A percentile compares a stretch with the other conserved stretches of the same genome.
These are phyloP conservation scores for Tautogolabrus adspersus DNA, from an alignment of 2,113 vertebrate genomes.

Conservation along the genomic window DNA sequence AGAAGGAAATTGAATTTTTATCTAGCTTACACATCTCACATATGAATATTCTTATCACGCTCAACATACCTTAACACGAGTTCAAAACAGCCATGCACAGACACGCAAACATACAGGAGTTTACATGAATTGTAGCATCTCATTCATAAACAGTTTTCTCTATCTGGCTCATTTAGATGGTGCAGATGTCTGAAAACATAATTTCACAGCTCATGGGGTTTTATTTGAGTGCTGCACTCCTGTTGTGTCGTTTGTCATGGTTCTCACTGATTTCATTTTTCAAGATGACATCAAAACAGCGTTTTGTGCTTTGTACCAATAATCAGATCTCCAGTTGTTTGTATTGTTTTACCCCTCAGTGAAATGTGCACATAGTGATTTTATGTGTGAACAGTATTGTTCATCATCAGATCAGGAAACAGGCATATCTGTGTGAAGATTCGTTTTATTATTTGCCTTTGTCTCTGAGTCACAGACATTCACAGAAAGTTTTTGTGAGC, in stretches of 20 bases:
- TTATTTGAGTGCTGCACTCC: constrained; percentile 65
- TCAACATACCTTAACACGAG: constrained; percentile 11
- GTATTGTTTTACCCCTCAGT: constrained; percentile 33
- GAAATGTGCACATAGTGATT: constrained; percentile 38
- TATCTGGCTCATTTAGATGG: constrained; percentile 69
- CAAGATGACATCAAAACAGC: constrained; percentile 63
- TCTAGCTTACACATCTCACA: background rate
- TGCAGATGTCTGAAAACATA: constrained; percentile 69
- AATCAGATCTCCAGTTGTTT: constrained; percentile 59
- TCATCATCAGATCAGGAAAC: constrained; percentile 22
- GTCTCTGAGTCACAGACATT: constrained; percentile 20
- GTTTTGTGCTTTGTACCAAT: constrained; percentile 41
- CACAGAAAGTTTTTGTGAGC: constrained; percentile 17
- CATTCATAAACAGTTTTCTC: constrained; percentile 54
- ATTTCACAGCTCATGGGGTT: constrained; percentile 77
- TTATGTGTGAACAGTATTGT: constrained; percentile 11
- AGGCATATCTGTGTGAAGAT: constrained; percentile 23
- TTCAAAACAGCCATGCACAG: background rate
- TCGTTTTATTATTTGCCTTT: constrained; percentile 12
- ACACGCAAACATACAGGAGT: constrained; percentile 7
- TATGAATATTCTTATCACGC: constrained; percentile 31
- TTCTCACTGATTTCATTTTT: constrained; percentile 69
- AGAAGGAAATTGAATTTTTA: background rate
- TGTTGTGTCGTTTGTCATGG: constrained; percentile 63
- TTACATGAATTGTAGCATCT: constrained; percentile 36